Evolutionary conservation across 2,888 invertebrate genomes (phyloP), one percentile per base, ranked within the genome.

Genomic region (Protodeltote pygarga): DNA sequence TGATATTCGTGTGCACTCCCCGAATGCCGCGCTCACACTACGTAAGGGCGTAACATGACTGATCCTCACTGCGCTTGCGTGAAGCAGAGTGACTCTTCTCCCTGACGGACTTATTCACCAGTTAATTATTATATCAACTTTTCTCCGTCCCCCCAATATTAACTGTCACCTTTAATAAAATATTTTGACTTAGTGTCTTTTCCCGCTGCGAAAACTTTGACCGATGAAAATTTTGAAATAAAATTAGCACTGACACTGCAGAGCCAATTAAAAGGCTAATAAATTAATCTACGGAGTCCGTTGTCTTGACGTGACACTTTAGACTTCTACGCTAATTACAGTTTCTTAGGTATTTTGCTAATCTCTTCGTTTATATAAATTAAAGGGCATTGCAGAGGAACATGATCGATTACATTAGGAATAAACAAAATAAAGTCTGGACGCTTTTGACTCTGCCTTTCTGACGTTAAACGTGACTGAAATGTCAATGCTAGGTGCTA

Each of bases 121-220:
- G 88, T 89, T 90, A 91, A 91, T 91, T 91, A 91, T 89, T 90
- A 89, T 88, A 89, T 89, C 87, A 91, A 90, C 89, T 89, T 91
- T 90, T 88, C 83, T 81, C 78, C 49, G 70, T 72, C 81, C 81
- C 83, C 68, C 77, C 77, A 77, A 77, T 83, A 88, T 87, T 84
- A 90, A 84, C 82, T 77, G 85, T 81, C 82, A 79, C 77, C 77
- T 77, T 82, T 85, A 87, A 87, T 88, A 89, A 89, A 89, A 89
- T 83, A 84, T 83, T 84, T 67, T 75, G 72, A 73, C 72, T 74
- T 72, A 72, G 71, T 73, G 55, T 71, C 70, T 69, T 63, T 60
- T 61, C 55, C 55, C 58, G 55, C 53, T 45, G 41, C 50, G 52
- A 14, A 17, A 54, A 48, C 20, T 54, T 65, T 44, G 44, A 44